These are phyloP conservation scores for Apamea sordens DNA, from an alignment of 2,888 invertebrate species.

Conservation along the genomic window DNA sequence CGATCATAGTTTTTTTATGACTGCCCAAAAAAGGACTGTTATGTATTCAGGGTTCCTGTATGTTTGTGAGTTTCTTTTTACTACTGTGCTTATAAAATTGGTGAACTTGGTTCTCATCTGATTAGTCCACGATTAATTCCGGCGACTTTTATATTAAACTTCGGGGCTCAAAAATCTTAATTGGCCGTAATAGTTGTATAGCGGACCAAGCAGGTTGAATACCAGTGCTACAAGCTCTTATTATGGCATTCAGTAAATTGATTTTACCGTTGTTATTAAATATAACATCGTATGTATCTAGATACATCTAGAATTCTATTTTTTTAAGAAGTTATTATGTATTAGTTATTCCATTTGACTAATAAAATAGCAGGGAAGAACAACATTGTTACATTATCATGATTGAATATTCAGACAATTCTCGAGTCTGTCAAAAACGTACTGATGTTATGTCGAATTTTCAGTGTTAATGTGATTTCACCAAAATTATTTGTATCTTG, in stretches of 20 bases:
- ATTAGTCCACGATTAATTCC: background rate
- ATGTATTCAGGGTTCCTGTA: too few relatives aligned
- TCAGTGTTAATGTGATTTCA: conserved; percentile 35
- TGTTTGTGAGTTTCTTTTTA: background rate
- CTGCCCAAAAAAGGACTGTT: too few relatives aligned
- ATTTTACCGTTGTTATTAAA: background rate
- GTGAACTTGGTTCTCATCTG: background rate
- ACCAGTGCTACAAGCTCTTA: background rate
- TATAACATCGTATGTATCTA: conserved; percentile 3
- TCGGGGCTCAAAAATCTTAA: conserved; percentile 3
- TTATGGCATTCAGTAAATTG: conserved; percentile 11
- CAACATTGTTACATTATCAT: background rate
- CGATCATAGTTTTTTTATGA: conserved; percentile 1
- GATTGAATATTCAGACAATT: conserved; percentile 2
- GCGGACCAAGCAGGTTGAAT: background rate
- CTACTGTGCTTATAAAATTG: background rate
- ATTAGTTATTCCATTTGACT: conserved; percentile 21
- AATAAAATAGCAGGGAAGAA: conserved; percentile 5
- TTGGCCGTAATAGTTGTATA: background rate
- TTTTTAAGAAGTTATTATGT: conserved; percentile 35
- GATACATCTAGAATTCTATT: conserved; percentile 25
- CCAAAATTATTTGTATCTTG: conserved; percentile 36
- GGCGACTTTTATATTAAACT: background rate
- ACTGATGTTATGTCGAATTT: conserved; percentile 10
- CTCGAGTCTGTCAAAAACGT: background rate